phyloP scores from a whole-genome alignment of 2,797 vertebrate genomes.

The Eidolon dupreanum region DNA sequence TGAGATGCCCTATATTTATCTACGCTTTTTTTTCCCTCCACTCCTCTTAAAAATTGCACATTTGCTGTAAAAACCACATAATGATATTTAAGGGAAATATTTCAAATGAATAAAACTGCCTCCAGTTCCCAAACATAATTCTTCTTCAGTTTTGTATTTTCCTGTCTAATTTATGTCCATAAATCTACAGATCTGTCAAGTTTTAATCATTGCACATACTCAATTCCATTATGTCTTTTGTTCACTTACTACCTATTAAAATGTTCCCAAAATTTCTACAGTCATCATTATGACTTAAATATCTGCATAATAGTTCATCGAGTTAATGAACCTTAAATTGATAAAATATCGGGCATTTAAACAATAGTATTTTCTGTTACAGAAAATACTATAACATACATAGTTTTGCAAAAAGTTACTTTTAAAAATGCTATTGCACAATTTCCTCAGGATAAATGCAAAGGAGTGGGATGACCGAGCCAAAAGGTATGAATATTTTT shows the following conservation, averaged over 20 bases:
- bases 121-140: neutral
- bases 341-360: neutral
- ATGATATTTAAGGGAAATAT: neutral
- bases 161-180: neutral
- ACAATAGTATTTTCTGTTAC: neutral
- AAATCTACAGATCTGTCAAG: neutral
- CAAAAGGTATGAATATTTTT: neutral
- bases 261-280: neutral
- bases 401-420: neutral
- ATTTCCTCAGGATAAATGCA: neutral
- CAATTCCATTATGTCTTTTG: neutral
- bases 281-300: neutral
- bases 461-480: neutral
- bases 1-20: neutral
- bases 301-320: neutral
- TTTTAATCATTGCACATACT: neutral
- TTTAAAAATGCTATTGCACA: neutral
- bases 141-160: neutral
- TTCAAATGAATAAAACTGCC: neutral
- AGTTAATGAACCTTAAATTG: neutral
- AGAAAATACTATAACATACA: neutral
- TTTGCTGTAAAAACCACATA: neutral
- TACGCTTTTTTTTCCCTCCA: neutral
- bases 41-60: neutral
- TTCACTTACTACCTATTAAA: neutral